A percentile compares a stretch with the other conserved stretches of the same genome.
phyloP scores from a whole-genome alignment of 2,888 invertebrate species.

The Platycheirus albimanus region DNA sequence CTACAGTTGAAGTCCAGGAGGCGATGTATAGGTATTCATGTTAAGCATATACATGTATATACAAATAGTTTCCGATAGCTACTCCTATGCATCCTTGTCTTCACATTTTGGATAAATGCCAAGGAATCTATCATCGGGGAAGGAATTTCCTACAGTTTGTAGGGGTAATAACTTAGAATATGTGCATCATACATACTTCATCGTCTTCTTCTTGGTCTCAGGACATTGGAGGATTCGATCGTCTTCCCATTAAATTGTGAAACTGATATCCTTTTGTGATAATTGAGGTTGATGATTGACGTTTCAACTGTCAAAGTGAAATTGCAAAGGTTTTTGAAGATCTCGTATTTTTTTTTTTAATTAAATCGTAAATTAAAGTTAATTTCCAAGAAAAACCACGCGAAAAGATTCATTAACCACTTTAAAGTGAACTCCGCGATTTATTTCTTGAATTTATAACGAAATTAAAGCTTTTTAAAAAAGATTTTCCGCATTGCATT shows the following conservation, averaged over 20 bases:
- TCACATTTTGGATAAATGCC: slow-evolving; percentile 59
- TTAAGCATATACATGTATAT: background rate
- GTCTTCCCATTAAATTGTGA: slow-evolving; percentile 60
- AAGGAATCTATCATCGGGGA: slow-evolving; percentile 62
- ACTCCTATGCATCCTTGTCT: slow-evolving; percentile 33
- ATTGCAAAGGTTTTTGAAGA: too few species aligned
- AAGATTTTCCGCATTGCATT: too few species aligned
- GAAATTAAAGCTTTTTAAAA: too few species aligned
- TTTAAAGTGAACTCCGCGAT: too few species aligned
- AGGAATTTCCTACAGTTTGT: slow-evolving; percentile 38
- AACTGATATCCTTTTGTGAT: slow-evolving; percentile 66
- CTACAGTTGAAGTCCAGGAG: slow-evolving; percentile 25
- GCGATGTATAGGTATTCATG: background rate
- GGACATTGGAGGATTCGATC: slow-evolving; percentile 56
- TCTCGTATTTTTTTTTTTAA: too few species aligned
- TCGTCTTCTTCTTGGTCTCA: slow-evolving; percentile 19
- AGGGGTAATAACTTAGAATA: background rate
- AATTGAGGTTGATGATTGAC: slow-evolving; percentile 50
- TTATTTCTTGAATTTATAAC: too few species aligned
- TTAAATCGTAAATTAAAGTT: too few species aligned
- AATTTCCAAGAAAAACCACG: too few species aligned
- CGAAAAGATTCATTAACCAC: too few species aligned
- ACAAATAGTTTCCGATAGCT: slow-evolving; percentile 1
- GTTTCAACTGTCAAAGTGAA: too few species aligned
- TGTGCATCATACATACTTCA: slow-evolving; percentile 1